Percentiles rank a stretch among this genome's conserved stretches.
These are phyloP conservation scores for Bathybates hornii DNA, from an alignment of 2,113 vertebrate genomes.

Conservation along the genomic window DNA sequence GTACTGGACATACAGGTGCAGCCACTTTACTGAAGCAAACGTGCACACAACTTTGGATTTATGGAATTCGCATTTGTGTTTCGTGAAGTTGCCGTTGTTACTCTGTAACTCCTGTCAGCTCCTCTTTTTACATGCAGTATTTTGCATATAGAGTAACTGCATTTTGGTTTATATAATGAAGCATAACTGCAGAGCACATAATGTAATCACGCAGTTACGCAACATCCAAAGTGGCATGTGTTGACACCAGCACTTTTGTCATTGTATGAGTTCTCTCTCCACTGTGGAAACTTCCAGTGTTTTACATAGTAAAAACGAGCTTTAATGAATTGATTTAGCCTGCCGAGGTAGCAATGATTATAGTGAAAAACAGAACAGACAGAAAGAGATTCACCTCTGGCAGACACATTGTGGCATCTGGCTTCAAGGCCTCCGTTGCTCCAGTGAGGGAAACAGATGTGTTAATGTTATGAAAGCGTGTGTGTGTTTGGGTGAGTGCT, in stretches of 20 bases:
- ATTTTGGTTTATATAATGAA: not conserved
- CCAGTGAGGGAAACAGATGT: slow-evolving; percentile 21
- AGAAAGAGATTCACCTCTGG: slow-evolving; percentile 5
- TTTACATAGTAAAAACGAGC: slow-evolving; percentile 1
- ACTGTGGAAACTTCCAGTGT: slow-evolving; percentile 22
- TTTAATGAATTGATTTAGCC: slow-evolving; percentile 33
- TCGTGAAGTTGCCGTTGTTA: not conserved
- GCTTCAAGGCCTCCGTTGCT: not conserved
- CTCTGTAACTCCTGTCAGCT: not conserved
- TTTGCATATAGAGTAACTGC: not conserved
- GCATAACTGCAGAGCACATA: not conserved
- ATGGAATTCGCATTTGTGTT: not conserved
- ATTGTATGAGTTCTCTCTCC: not conserved
- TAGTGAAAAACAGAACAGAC: not conserved
- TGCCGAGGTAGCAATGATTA: not conserved
- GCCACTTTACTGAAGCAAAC: not conserved
- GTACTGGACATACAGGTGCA: not conserved
- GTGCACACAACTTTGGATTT: not conserved
- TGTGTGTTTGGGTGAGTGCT: not conserved
- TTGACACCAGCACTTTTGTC: not conserved
- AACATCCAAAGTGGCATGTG: not conserved
- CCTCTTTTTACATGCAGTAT: not conserved
- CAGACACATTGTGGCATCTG: not conserved
- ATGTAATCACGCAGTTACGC: not conserved
- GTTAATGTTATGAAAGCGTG: not conserved